Base-by-base conservation (phyloP, 2,888 invertebrate genomes). In the Eupelmus urozonus region DNA sequence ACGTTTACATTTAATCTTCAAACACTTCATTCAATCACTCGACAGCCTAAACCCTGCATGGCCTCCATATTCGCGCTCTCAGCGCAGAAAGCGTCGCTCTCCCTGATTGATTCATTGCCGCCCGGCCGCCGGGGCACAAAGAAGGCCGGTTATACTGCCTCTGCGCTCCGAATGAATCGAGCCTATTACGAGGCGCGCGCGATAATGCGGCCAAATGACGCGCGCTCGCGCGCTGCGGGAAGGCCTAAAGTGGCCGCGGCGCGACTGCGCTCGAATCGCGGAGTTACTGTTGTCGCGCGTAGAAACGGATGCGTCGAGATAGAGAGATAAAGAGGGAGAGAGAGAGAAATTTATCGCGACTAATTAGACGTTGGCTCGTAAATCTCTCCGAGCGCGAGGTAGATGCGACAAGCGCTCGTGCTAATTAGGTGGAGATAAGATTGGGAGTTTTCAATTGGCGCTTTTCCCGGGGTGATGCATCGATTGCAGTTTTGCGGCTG, bases 161-260 rank as follows among this genome's bases (percentile, higher is more conserved):
- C 53, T 9, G 2, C 18, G 55, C 13, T 18, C 11, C 11, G 13
- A 18, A 59, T 66, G 59, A 71, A 76, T 71, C 57, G 66, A 51
- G 51, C 45, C 57, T 57, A 76, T 76, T 71, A 65, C 69, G 25
- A 40, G 27, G 25, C 16, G 27, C 25, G 57, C 40, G 40, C 59
- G 55, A 66, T 74, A 74, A 74, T 74, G 66, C 71, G 51, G 34
- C 71, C 60, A 29, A 71, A 65, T 34, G 73, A 40, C 53, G 42
- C 42, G 9, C 11, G 42, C n/a, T 49, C 18, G 40, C 18, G 29
- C 16, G n/a, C n/a, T n/a, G n/a, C n/a, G n/a, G n/a, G n/a, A n/a
- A n/a, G n/a, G n/a, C n/a, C n/a, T 34, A 34, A 34, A 34, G 34
- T 23, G 40, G 11, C 25, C n/a, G 34, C 27, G 40, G 11, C 25